Evolutionary conservation across 1,140 invertebrate species (phyloP).

Genomic region (Drosophila ananassae): DNA sequence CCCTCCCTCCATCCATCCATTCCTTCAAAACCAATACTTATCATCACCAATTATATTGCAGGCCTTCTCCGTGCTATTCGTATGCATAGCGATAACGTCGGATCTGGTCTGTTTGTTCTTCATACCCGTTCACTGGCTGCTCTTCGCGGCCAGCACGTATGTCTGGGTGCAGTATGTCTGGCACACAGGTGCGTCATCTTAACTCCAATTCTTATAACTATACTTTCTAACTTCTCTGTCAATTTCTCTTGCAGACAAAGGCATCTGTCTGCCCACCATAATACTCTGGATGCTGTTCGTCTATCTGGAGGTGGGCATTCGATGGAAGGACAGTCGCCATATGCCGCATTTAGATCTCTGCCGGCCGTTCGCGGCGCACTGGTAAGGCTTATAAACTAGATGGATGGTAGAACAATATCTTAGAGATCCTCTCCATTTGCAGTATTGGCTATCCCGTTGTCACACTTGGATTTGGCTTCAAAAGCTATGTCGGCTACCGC

Average conservation of each 20-base stretch:
- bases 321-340: conserved; percentile 93
- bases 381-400: conserved; percentile 86
- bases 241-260: conserved; percentile 88
- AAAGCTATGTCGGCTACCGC: conserved; percentile 96
- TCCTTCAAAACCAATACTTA: background rate
- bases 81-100: conserved; percentile 98
- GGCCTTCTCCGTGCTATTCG: conserved; percentile 99
- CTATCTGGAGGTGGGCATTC: conserved; percentile 96
- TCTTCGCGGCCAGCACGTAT: conserved; percentile 99
- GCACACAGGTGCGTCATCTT: conserved; percentile 92
- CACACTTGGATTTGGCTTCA: conserved; percentile 97
- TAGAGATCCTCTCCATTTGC: conserved; percentile 71
- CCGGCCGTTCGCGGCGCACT: conserved; percentile 99
- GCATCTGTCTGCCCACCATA: conserved; percentile 97
- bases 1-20: background rate
- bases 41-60: conserved; percentile 85
- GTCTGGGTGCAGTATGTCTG: conserved; percentile 99
- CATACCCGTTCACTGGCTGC: conserved; percentile 98
- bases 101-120: conserved; percentile 99
- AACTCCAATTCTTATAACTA: background rate
- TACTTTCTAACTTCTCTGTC: background rate
- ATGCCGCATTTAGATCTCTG: conserved; percentile 97
- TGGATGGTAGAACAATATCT: background rate
- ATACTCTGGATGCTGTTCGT: conserved; percentile 97
- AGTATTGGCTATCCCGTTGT: conserved; percentile 99